Conservation (phyloP, 1,140 invertebrate species). For the Drosophila guanche region DNA sequence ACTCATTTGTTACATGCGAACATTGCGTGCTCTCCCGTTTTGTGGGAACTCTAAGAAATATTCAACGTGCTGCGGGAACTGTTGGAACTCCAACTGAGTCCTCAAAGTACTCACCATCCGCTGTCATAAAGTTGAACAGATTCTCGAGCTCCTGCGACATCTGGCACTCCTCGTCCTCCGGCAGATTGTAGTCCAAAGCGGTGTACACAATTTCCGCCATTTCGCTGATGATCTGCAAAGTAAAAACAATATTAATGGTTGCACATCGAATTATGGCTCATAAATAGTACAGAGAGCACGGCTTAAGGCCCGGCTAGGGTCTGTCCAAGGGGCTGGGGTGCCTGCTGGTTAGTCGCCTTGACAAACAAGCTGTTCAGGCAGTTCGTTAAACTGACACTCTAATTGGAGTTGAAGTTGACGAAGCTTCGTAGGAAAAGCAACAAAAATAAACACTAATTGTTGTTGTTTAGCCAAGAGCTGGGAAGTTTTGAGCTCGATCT, state of each 20-base stretch:
- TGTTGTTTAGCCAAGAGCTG: conserved; percentile 28
- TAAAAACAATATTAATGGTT: conserved; percentile 23
- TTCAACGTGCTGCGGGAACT: no score
- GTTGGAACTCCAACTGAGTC: no score
- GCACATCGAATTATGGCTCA: conserved; percentile 6
- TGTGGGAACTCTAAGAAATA: neutral
- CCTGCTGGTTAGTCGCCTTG: no score
- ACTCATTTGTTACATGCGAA: no score
- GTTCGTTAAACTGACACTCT: conserved; percentile 81
- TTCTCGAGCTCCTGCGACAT: conserved; percentile 93
- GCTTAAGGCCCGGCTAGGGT: conserved; percentile 41
- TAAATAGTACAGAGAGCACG: conserved; percentile 1
- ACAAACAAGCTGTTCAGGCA: conserved; percentile 36
- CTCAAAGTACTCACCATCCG: conserved; percentile 85
- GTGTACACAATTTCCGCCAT: conserved; percentile 93
- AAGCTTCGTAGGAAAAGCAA: conserved; percentile 64
- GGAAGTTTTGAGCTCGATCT: conserved; percentile 37
- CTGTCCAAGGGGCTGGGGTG: no score
- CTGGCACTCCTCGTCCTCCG: conserved; percentile 92
- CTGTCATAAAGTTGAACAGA: conserved; percentile 93
- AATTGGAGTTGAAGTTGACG: conserved; percentile 78
- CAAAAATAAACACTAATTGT: conserved; percentile 57
- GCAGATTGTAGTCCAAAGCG: conserved; percentile 93
- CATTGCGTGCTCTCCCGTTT: conserved; percentile 1
- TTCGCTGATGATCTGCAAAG: conserved; percentile 90